Base-by-base conservation (phyloP, 2,888 invertebrate genomes). In the Petrolisthes manimaculis region DNA sequence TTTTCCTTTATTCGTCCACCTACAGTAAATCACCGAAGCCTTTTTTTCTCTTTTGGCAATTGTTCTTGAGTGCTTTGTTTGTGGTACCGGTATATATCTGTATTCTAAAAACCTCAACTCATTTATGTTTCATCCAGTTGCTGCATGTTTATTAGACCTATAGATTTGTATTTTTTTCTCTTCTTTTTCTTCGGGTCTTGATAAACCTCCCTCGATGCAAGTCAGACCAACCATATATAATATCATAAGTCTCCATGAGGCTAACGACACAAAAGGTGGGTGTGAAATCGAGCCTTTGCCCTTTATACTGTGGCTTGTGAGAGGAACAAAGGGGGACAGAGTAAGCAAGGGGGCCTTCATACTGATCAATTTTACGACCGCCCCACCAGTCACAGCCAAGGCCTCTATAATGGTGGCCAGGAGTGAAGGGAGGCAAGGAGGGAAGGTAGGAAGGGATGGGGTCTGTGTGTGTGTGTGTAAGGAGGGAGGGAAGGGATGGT, bases 281-380 rank as follows among this genome's bases (percentile, higher is more conserved):
- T 86, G 80, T 80, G 86, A 86, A 86, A 86, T 86, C 86, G 55
- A 74, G 71, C 80, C 79, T 67, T 71, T 83, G 51, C 24, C 67
- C 69, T 69, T 51, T 78, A 75, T 69, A 71, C 53, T 78, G 86
- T 78, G 83, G 83, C 54, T 8, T n/a, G 53, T 83, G 82, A 83
- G 67, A 71, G 78, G 83, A 54, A 87, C 83, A 83, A 87, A 83
- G 69, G 56, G 75, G 53, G n/a, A n/a, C n/a, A 61, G 53, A 83
- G 75, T 87, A 87, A 78, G 78, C 83, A 87, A 71, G 71, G n/a
- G 71, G 53, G 54, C 78, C 61, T 67, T 87, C 86, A 80, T 83
- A 83, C 83, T 83, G 77, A 83, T 87, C 80, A 83, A 75, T 77
- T 87, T 87, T 87, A 87, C 83, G 86, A 78, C 83, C 55, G 24